Base-by-base conservation (phyloP, 2,888 invertebrate genomes). In the Stenchaetothrips biformis region DNA sequence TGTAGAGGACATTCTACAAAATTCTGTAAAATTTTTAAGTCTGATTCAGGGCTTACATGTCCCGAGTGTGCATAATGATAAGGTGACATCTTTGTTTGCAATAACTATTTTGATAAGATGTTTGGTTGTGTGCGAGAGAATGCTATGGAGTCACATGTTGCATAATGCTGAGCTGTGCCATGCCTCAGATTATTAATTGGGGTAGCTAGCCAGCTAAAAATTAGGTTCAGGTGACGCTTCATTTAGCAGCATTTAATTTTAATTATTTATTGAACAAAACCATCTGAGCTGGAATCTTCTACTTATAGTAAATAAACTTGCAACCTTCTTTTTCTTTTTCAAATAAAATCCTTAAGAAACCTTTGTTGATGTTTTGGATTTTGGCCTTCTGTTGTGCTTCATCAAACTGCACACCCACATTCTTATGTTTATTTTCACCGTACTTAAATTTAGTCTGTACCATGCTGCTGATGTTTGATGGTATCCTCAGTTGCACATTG, bases 1-100 rank as follows among this genome's bases (percentile, higher is more conserved):
- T 74, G 67, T 74, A 74, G 67, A 13, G 53, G 25, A 25, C 25
- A 74, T 74, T 74, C 67, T 74, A 74, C 67, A 74, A 74, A 74
- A 25, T 74, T 74, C 67, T 74, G 21, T 74, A 74, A 74, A 37
- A 74, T 25, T 74, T 74, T 74, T 74, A 74, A 74, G 67, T 74
- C 67, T 74, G 67, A 74, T 25, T 74, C 67, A 74, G 67, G 67
- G 9, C 21, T 8, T 74, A 8, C n/a, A n/a, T 6, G 16, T 74
- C 67, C 67, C 25, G 67, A 74, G 7, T 21, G 11, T 74, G 67
- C 67, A 74, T 74, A 74, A 74, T 74, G 67, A 11, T 74, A 74
- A 74, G 21, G 67, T 74, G 25, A 74, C 67, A 74, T 74, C 67
- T 18, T 18, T 74, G 67, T 74, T 74, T 74, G 67, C 67, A 74